Conservation (phyloP, 2,797 vertebrate genomes). For the Leptatherina wallacei region DNA sequence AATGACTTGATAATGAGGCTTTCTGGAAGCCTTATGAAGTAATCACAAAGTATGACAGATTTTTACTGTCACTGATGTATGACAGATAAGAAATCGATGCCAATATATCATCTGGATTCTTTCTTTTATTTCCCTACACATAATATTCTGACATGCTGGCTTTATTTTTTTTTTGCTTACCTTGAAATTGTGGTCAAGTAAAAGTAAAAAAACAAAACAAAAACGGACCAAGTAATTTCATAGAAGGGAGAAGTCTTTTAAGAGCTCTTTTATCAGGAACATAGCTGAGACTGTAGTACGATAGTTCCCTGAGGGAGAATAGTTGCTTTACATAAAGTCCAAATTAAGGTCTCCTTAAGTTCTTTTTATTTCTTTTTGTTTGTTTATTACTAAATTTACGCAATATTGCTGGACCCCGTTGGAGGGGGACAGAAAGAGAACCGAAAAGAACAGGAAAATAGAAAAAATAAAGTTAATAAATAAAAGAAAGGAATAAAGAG, state of each 20-base stretch:
- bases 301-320: too few relatives aligned
- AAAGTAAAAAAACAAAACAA: neutral
- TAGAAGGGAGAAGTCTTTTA: neutral
- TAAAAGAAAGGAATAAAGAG: too few relatives aligned
- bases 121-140: neutral
- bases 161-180: neutral
- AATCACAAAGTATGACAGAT: neutral
- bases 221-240: neutral
- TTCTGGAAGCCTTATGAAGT: conserved; percentile 3
- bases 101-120: neutral
- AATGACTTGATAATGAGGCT: conserved; percentile 1
- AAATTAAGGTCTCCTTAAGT: too few relatives aligned
- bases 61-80: conserved; percentile 9
- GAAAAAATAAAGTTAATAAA: too few relatives aligned
- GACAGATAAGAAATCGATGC: neutral
- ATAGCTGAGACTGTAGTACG: neutral
- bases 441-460: too few relatives aligned
- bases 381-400: too few relatives aligned
- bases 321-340: neutral
- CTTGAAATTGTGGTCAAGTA: neutral
- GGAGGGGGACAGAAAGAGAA: too few relatives aligned
- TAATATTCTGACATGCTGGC: neutral
- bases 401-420: too few relatives aligned
- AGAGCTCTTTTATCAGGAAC: neutral
- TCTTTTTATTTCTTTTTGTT: too few relatives aligned